A percentile compares a stretch with the other conserved stretches of the same genome.
Evolutionary conservation across 2,888 invertebrate genomes (phyloP).

Genomic region (Limnephilus rhombicus): DNA sequence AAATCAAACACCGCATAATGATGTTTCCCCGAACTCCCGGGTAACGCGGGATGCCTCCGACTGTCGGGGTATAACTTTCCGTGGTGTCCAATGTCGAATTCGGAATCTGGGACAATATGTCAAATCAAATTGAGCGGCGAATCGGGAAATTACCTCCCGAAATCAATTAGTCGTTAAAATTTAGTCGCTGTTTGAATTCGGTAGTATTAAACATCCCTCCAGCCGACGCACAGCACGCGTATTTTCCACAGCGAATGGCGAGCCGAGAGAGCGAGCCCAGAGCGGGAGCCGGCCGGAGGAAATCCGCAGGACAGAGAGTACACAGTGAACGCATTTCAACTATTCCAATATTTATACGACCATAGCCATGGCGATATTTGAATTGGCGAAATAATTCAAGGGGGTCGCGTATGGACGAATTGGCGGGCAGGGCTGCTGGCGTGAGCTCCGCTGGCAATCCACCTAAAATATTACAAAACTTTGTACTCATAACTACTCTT

Average conservation of each 20-base stretch:
- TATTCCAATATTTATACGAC: slow-evolving; percentile 66
- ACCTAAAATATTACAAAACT: background rate
- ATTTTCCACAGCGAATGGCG: background rate
- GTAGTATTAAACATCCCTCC: background rate
- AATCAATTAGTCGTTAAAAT: slow-evolving; percentile 65
- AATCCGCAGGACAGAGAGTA: slow-evolving; percentile 40
- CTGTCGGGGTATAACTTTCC: background rate
- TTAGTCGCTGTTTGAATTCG: slow-evolving; percentile 40
- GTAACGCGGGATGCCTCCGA: background rate
- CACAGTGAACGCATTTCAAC: slow-evolving; percentile 66
- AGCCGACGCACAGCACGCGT: background rate
- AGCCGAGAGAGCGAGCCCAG: background rate
- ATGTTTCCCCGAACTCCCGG: background rate
- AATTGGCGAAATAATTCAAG: slow-evolving; percentile 66
- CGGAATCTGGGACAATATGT: slow-evolving; percentile 48
- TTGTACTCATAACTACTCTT: too few species aligned
- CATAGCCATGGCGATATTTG: slow-evolving; percentile 66
- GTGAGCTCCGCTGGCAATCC: background rate
- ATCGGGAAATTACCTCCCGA: slow-evolving; percentile 55
- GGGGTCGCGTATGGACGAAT: slow-evolving; percentile 66
- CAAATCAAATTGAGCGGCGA: slow-evolving; percentile 58
- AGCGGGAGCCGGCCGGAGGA: background rate
- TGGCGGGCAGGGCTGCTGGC: slow-evolving; percentile 52
- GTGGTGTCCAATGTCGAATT: slow-evolving; percentile 10
- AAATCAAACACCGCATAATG: background rate